Evolutionary conservation across 2,888 invertebrate species (phyloP), one percentile per base, ranked within the genome.

Genomic region (Nymphalis polychloros): DNA sequence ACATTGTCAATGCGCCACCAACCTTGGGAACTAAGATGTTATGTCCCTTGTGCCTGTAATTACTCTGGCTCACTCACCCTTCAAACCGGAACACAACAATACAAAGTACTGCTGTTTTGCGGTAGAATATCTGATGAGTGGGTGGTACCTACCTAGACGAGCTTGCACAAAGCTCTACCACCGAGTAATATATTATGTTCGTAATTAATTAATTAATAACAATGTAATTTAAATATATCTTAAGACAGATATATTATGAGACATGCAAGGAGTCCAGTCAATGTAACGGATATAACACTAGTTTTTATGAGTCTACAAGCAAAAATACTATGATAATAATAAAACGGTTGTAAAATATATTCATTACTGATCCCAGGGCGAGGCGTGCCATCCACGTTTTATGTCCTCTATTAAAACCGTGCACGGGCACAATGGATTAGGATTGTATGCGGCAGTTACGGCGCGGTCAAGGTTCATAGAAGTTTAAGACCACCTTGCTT

Each of bases 301-400:
- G 17, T 62, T 67, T 63, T 65, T 63, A 69, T 49, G 65, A 59
- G 41, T 47, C 48, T 59, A 46, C 53, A 49, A 48, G 60, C 53
- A 69, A 69, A 74, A 69, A 73, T 72, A 69, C 67, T 57, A 59
- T 59, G 61, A 27, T 63, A 68, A 72, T 63, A 69, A 67, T 67
- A 69, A 71, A 71, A 61, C 31, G 52, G 71, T 67, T 68, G 67
- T 73, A 68, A 73, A 72, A 35, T 65, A 69, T 67, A 67, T 75
- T 73, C 67, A 70, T 70, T 67, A 70, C 63, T 35, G 64, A 64
- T 66, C 66, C 67, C 41, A 46, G 64, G 67, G 71, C 61, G 67
- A 59, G 72, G 68, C 70, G 67, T 49, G 57, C 62, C 64, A 41
- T 63, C 50, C 71, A 35, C 71, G 59, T 55, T 73, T 75, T 70